Percentiles rank a stretch among this genome's conserved stretches.
These are phyloP conservation scores for Petrocephalus schoutedeni DNA, from an alignment of 2,797 vertebrate species.

Conservation along the genomic window DNA sequence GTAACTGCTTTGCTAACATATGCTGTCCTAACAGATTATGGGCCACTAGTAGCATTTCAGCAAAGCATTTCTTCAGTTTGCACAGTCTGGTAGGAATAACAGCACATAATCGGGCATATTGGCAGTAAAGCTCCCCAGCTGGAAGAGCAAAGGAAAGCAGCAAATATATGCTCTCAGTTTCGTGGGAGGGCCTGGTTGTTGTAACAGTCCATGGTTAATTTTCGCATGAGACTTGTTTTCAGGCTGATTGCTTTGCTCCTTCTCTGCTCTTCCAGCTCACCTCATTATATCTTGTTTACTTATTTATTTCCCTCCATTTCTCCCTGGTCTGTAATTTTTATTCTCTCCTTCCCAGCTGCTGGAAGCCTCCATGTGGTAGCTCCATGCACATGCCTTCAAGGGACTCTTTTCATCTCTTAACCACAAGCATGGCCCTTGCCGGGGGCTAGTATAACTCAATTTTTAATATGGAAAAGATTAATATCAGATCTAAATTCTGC, in stretches of 20 bases:
- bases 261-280: slow-evolving; percentile 38
- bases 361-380: slow-evolving; percentile 54
- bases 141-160: neutral
- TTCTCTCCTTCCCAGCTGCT: slow-evolving; percentile 68
- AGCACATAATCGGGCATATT: neutral
- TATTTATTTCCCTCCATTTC: slow-evolving; percentile 48
- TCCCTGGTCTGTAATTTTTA: slow-evolving; percentile 48
- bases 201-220: slow-evolving; percentile 9
- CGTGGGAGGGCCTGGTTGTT: neutral
- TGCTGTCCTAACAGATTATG: slow-evolving; percentile 4
- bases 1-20: neutral
- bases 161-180: neutral
- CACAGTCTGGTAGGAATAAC: neutral
- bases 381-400: slow-evolving; percentile 60
- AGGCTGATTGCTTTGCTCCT: slow-evolving; percentile 53
- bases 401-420: slow-evolving; percentile 58
- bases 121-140: neutral
- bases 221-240: slow-evolving; percentile 51
- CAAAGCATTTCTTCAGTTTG: slow-evolving; percentile 1
- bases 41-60: neutral
- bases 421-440: slow-evolving; percentile 45
- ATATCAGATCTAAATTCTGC: slow-evolving; percentile 43
- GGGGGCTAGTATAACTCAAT: slow-evolving; percentile 54
- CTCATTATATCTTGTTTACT: slow-evolving; percentile 55
- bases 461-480: slow-evolving; percentile 50